Evolutionary conservation across 2,888 invertebrate genomes (phyloP).

Genomic region (Oscheius sp.): DNA sequence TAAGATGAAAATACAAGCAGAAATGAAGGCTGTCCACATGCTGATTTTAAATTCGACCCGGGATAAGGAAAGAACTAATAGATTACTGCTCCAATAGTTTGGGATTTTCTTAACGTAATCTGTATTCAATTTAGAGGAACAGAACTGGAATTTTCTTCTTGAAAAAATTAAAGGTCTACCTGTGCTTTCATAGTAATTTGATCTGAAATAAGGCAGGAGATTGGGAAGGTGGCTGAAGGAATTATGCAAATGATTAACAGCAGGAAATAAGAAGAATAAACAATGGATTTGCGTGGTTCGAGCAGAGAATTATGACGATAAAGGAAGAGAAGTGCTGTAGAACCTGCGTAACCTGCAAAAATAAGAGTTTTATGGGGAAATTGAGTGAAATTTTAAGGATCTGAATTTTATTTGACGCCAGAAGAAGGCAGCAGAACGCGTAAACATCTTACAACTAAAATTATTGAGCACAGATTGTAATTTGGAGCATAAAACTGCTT

Average conservation of each 20-base stretch:
- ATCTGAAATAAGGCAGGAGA: background rate
- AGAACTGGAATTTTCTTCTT: background rate
- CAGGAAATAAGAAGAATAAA: background rate
- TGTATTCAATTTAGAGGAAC: no score
- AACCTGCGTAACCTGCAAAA: constrained; percentile 7
- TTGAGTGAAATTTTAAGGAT: no score
- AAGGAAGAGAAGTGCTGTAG: background rate
- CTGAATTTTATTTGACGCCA: no score
- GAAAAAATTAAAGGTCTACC: background rate
- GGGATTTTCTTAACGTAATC: no score
- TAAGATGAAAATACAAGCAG: background rate
- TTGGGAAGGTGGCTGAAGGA: background rate
- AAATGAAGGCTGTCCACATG: background rate
- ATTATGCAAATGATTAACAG: background rate
- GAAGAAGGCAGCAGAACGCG: no score
- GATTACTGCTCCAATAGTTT: background rate
- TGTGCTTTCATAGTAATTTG: background rate
- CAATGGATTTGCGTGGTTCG: background rate
- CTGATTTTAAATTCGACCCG: background rate
- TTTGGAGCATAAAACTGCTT: no score
- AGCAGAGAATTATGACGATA: background rate
- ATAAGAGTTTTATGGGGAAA: no score
- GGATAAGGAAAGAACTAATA: background rate
- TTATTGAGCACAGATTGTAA: no score
- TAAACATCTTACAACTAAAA: no score